Conservation (phyloP, 2,888 invertebrate species). For the Hirtodrosophila cameraria region DNA sequence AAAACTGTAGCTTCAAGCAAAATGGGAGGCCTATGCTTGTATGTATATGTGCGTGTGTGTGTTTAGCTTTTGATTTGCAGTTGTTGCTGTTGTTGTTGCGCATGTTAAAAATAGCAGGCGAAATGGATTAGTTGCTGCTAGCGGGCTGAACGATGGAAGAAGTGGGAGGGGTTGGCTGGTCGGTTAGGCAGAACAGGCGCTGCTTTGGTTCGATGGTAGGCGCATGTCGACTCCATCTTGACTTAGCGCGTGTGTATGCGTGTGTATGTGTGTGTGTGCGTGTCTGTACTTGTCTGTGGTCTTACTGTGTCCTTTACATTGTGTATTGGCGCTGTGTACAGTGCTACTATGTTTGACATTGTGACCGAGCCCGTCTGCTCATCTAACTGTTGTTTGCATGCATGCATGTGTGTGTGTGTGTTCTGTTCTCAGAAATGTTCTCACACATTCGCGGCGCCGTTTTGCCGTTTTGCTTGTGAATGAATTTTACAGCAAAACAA, state of each 20-base stretch:
- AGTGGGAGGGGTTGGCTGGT: neutral
- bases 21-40: slow-evolving; percentile 56
- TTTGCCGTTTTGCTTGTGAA: slow-evolving; percentile 29
- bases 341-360: slow-evolving; percentile 65
- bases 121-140: slow-evolving; percentile 70
- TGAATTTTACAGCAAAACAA: slow-evolving; percentile 35
- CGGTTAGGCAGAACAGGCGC: neutral
- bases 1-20: slow-evolving; percentile 49
- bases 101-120: slow-evolving; percentile 74
- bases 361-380: slow-evolving; percentile 50
- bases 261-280: slow-evolving; percentile 17
- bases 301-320: slow-evolving; percentile 23
- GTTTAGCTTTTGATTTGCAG: slow-evolving; percentile 62
- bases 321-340: slow-evolving; percentile 44
- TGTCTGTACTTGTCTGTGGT: slow-evolving; percentile 26
- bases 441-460: slow-evolving; percentile 7
- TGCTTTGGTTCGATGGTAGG: slow-evolving; percentile 34
- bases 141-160: slow-evolving; percentile 18
- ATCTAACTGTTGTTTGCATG: neutral
- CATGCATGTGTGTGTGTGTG: slow-evolving; percentile 5
- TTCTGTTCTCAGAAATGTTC: neutral
- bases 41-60: slow-evolving; percentile 16
- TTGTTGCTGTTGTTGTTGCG: slow-evolving; percentile 43
- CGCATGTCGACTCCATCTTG: slow-evolving; percentile 62
- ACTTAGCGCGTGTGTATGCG: slow-evolving; percentile 4